These are phyloP conservation scores for Orestias chungarensis DNA, from an alignment of 2,797 vertebrate species.

Conservation along the genomic window DNA sequence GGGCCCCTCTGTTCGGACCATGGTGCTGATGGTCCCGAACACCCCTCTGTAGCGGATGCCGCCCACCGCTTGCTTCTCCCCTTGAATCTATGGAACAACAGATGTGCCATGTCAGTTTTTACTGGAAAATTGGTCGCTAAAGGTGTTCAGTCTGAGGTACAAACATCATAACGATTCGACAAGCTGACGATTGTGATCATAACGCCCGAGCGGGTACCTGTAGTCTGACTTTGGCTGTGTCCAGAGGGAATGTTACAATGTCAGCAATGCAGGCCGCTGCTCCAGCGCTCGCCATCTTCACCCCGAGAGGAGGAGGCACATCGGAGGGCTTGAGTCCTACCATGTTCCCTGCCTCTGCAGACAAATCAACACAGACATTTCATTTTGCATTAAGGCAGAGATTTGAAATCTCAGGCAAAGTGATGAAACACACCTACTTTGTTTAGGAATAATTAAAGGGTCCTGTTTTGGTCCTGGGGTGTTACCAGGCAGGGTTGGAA, in stretches of 20 bases:
- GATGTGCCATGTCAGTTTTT: not conserved
- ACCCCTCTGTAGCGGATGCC: conserved; percentile 84
- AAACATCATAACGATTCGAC: conserved; percentile 4
- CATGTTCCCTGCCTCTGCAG: conserved; percentile 72
- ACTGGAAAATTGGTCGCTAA: not conserved
- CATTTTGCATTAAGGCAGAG: not conserved
- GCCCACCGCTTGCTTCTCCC: conserved; percentile 74
- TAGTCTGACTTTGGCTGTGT: conserved; percentile 91
- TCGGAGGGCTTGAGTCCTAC: conserved; percentile 83
- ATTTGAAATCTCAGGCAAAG: not conserved
- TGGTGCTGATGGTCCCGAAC: conserved; percentile 86
- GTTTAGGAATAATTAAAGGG: conserved; percentile 9
- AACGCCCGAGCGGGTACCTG: conserved; percentile 77
- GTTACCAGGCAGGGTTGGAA: conserved; percentile 21
- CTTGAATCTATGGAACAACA: conserved; percentile 82
- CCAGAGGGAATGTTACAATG: conserved; percentile 88
- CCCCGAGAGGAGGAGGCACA: conserved; percentile 81
- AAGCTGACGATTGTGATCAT: not conserved
- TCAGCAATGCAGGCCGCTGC: conserved; percentile 86
- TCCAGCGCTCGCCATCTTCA: conserved; percentile 88
- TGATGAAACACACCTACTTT: conserved; percentile 61
- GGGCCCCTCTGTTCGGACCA: conserved; percentile 85
- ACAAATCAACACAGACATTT: conserved; percentile 21
- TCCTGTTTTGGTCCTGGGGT: conserved; percentile 14
- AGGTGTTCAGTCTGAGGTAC: conserved; percentile 8